phyloP scores from a whole-genome alignment of 2,888 invertebrate genomes.

The Myathropa florea region DNA sequence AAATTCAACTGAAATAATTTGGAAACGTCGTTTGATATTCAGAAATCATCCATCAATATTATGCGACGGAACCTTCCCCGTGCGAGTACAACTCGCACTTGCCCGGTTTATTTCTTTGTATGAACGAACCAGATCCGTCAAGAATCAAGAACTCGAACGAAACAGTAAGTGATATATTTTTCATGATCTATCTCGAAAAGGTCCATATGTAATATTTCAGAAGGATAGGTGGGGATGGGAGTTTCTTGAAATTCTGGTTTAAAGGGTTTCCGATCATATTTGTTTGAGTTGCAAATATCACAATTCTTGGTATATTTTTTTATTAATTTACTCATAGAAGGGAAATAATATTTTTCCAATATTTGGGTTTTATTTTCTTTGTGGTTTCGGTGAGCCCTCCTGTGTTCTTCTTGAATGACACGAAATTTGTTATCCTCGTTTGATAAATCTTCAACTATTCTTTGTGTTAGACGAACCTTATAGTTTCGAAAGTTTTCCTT shows the following conservation, averaged over 20 bases:
- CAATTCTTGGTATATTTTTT: slow-evolving; percentile 10
- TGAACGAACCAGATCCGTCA: too few species aligned
- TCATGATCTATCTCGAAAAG: background rate
- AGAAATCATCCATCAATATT: too few species aligned
- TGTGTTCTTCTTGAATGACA: too few species aligned
- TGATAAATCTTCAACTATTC: background rate
- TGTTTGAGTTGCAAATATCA: slow-evolving; percentile 10
- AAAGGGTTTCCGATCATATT: slow-evolving; percentile 20
- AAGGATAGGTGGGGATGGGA: background rate
- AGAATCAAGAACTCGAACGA: too few species aligned
- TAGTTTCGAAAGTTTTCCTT: too few species aligned
- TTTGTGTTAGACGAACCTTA: too few species aligned
- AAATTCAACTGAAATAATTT: too few species aligned
- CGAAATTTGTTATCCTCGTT: slow-evolving; percentile 14
- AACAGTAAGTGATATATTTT: slow-evolving; percentile 15
- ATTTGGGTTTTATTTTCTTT: slow-evolving; percentile 44
- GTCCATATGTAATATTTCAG: background rate
- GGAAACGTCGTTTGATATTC: too few species aligned
- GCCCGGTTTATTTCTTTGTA: too few species aligned
- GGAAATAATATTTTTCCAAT: slow-evolving; percentile 25
- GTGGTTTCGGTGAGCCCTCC: too few species aligned
- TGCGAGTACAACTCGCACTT: too few species aligned
- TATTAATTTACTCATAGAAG: slow-evolving; percentile 6
- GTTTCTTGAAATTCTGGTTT: slow-evolving; percentile 2
- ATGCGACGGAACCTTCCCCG: too few species aligned